Conservation (phyloP, 2,888 invertebrate species). For the Pardosa pseudoannulata region DNA sequence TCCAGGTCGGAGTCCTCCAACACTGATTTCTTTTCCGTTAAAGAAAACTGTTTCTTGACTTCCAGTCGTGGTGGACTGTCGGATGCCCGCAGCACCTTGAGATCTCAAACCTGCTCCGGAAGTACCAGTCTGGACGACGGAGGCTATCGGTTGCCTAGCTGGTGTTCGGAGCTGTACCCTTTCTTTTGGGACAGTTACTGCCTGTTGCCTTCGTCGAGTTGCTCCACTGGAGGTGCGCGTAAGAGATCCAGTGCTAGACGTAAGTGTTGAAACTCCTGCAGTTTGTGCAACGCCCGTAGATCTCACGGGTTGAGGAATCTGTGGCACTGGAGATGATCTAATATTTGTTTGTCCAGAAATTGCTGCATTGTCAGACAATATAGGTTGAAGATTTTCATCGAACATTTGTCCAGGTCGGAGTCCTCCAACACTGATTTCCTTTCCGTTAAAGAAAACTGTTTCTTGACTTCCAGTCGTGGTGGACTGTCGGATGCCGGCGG, state of each 20-base stretch:
- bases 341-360: neutral
- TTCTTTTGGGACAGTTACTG: too few species aligned
- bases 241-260: too few species aligned
- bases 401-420: neutral
- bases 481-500: neutral
- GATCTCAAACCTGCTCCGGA: neutral
- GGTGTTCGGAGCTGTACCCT: too few species aligned
- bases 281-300: too few species aligned
- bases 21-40: neutral
- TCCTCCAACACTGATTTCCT: neutral
- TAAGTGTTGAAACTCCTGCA: too few species aligned
- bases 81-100: neutral
- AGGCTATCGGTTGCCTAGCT: too few species aligned
- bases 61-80: neutral
- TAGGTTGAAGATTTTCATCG: neutral
- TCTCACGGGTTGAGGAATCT: too few species aligned
- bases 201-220: too few species aligned
- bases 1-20: neutral
- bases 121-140: too few species aligned
- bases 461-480: neutral
- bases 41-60: neutral
- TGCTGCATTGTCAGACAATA: neutral
- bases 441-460: neutral
- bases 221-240: too few species aligned
- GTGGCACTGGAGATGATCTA: too few species aligned